These are phyloP conservation scores for Muscicapa adusta DNA, from an alignment of 2,113 vertebrate genomes.

Conservation along the genomic window DNA sequence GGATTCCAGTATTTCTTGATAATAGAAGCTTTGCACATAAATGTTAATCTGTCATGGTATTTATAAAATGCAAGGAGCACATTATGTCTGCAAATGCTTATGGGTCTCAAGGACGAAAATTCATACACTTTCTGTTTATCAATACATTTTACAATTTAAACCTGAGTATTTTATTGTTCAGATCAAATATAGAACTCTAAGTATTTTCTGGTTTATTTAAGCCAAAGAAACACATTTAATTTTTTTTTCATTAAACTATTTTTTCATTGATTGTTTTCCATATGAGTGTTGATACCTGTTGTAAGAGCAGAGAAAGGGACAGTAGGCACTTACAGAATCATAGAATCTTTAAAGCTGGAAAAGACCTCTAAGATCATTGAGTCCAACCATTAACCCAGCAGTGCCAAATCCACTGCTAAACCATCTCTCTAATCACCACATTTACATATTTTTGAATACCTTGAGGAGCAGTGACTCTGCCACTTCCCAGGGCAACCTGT, in stretches of 20 bases:
- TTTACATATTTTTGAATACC: not conserved
- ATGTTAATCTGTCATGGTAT: not conserved
- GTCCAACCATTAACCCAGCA: not conserved
- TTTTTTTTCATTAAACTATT: not conserved
- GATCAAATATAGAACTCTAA: not conserved
- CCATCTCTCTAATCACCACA: not conserved
- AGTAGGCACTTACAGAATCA: not conserved
- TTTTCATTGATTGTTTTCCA: not conserved
- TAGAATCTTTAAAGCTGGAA: not conserved
- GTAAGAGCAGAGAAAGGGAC: not conserved
- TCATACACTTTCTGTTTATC: not conserved
- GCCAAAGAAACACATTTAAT: not conserved
- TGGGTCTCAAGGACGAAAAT: not conserved
- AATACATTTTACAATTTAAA: not conserved
- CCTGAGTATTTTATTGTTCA: not conserved
- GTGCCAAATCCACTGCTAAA: not conserved
- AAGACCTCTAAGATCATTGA: not conserved
- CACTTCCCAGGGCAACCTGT: not conserved
- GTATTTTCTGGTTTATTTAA: not conserved
- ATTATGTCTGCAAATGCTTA: not conserved
- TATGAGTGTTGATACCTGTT: not conserved
- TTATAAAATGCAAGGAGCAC: not conserved
- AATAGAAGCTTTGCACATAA: not conserved
- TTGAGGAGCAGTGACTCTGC: not conserved
- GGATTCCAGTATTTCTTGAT: not conserved